Conservation (phyloP, 1,140 invertebrate genomes). For the Drosophila kohkoa region DNA sequence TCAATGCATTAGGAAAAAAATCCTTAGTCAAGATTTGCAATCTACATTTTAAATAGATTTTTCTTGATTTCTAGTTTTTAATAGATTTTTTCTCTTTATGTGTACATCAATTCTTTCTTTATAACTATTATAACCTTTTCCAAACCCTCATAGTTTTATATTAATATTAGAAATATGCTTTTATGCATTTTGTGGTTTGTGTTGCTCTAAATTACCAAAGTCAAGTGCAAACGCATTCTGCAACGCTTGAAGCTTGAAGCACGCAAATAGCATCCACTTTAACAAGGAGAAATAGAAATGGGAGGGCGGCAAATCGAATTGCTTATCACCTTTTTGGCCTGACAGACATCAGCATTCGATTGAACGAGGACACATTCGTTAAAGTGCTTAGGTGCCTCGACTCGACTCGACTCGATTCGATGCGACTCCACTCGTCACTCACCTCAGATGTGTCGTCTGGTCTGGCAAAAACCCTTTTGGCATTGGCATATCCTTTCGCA, state of each 20-base stretch:
- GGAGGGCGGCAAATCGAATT: conserved; percentile 51
- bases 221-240: conserved; percentile 32
- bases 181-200: background rate
- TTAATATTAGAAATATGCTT: too few relatives aligned
- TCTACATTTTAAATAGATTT: too few relatives aligned
- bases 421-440: too few relatives aligned
- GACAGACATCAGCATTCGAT: conserved; percentile 56
- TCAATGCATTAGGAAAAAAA: too few relatives aligned
- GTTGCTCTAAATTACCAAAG: conserved; percentile 29
- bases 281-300: background rate
- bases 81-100: too few relatives aligned
- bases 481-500: conserved; percentile 27
- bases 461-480: conserved; percentile 42
- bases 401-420: background rate
- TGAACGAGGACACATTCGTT: conserved; percentile 55
- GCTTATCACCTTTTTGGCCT: conserved; percentile 74
- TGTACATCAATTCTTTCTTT: too few relatives aligned
- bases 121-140: too few relatives aligned
- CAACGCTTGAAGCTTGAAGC: background rate
- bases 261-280: conserved; percentile 2
- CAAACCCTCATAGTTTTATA: too few relatives aligned
- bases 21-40: too few relatives aligned
- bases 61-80: too few relatives aligned
- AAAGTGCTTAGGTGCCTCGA: conserved; percentile 34
- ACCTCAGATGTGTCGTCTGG: background rate